Evolutionary conservation across 2,888 invertebrate species (phyloP).

Genomic region (Drosophila demipolita): DNA sequence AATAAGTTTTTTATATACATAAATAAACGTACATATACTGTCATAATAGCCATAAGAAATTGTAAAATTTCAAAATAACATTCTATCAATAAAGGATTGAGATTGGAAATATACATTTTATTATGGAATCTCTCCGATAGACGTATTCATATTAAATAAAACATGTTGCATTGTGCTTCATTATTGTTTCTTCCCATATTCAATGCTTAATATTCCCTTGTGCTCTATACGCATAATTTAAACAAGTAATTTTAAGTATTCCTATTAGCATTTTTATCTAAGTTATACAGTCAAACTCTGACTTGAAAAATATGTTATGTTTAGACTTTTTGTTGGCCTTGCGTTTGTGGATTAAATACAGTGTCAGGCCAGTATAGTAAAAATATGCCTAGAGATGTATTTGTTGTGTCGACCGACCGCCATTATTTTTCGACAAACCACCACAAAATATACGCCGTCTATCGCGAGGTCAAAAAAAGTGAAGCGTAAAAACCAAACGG

Average conservation of each 20-base stretch:
- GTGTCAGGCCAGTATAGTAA: constrained; percentile 17
- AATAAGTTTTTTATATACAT: too few species aligned
- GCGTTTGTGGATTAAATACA: background rate
- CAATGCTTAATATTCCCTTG: background rate
- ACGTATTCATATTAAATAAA: background rate
- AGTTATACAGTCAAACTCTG: background rate
- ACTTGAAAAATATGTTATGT: background rate
- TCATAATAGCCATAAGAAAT: too few species aligned
- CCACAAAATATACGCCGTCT: constrained; percentile 33
- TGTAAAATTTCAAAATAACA: background rate
- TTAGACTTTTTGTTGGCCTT: background rate
- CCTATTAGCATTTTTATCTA: background rate
- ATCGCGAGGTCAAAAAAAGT: constrained; percentile 68
- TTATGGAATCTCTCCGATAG: background rate
- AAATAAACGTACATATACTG: too few species aligned
- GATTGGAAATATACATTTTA: background rate
- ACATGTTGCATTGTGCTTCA: background rate
- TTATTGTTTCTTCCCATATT: background rate
- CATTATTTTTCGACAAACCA: constrained; percentile 26
- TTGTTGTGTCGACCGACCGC: constrained; percentile 4
- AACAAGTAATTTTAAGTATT: background rate
- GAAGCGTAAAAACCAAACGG: constrained; percentile 75
- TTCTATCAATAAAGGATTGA: background rate
- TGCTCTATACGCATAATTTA: background rate
- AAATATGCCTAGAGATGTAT: background rate